These are phyloP conservation scores for Drepanosiphum platanoidis DNA, from an alignment of 2,888 invertebrate genomes.

Conservation along the genomic window DNA sequence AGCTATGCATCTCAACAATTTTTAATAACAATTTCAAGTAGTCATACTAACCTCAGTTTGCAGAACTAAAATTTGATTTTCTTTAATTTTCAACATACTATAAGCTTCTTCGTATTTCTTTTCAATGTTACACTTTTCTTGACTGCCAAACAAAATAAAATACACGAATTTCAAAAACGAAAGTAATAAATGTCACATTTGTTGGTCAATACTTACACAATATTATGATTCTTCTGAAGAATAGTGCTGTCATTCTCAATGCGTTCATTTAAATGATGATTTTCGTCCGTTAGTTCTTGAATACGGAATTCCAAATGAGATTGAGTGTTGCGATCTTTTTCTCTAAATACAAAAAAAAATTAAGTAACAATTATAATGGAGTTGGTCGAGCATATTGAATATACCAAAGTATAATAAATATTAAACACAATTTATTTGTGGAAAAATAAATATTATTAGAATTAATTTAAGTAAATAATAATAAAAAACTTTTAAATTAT, in stretches of 20 bases:
- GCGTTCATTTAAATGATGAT: conserved; percentile 53
- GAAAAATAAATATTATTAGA: too few relatives aligned
- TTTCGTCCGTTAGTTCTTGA: conserved; percentile 59
- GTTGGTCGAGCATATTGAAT: not conserved
- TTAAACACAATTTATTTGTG: too few relatives aligned
- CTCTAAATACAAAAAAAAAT: conserved; percentile 34
- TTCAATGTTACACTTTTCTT: conserved; percentile 37
- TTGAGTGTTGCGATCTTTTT: conserved; percentile 21
- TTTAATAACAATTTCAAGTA: too few relatives aligned
- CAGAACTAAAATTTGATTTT: conserved; percentile 57
- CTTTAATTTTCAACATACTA: conserved; percentile 55
- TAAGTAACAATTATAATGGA: not conserved
- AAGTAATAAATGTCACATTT: too few relatives aligned
- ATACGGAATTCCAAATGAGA: conserved; percentile 54
- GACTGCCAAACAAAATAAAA: conserved; percentile 23
- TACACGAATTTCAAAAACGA: too few relatives aligned
- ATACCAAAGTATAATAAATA: not conserved
- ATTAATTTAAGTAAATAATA: not conserved
- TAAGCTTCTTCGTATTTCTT: conserved; percentile 55
- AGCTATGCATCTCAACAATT: too few relatives aligned
- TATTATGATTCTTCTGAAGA: conserved; percentile 29
- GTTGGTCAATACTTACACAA: conserved; percentile 27
- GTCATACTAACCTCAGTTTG: conserved; percentile 57
- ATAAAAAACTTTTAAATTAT: not conserved
- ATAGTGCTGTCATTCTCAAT: conserved; percentile 18